Evolutionary conservation across 1,140 invertebrate species (phyloP).

Genomic region (Daktulosphaira vitifoliae): DNA sequence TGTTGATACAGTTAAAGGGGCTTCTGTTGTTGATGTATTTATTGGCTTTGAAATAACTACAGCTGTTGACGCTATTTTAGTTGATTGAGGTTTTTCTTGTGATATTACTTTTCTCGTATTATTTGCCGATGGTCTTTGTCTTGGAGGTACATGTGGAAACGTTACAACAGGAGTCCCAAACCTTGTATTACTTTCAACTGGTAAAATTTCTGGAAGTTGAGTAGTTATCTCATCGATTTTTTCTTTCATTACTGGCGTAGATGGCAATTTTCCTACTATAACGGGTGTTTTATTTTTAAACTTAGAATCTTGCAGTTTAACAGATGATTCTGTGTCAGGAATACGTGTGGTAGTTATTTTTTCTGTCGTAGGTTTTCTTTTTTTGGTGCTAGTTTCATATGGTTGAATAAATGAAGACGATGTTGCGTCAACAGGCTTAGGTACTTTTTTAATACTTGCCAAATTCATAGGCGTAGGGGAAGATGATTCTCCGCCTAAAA

Average conservation of each 20-base stretch:
- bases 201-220: conserved; percentile 20
- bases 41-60: conserved; percentile 38
- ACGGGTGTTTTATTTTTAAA: conserved; percentile 41
- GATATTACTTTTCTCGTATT: conserved; percentile 22
- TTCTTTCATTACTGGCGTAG: conserved; percentile 31
- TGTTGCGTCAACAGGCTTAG: conserved; percentile 34
- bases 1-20: background rate
- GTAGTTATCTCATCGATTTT: conserved; percentile 33
- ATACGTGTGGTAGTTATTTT: conserved; percentile 11
- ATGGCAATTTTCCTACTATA: conserved; percentile 39
- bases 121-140: conserved; percentile 28
- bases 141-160: conserved; percentile 35
- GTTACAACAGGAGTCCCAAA: conserved; percentile 37
- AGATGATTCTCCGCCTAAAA: conserved; percentile 51
- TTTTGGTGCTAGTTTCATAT: conserved; percentile 10
- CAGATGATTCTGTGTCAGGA: conserved; percentile 15
- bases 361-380: conserved; percentile 16
- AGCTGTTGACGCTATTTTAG: conserved; percentile 38
- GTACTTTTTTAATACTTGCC: conserved; percentile 40
- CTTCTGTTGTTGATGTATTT: conserved; percentile 30
- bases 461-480: conserved; percentile 43
- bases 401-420: background rate
- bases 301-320: conserved; percentile 39
- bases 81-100: conserved; percentile 36
- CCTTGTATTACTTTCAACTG: conserved; percentile 31